Evolutionary conservation across 2,888 invertebrate species (phyloP).

Genomic region (Protophormia terraenovae): DNA sequence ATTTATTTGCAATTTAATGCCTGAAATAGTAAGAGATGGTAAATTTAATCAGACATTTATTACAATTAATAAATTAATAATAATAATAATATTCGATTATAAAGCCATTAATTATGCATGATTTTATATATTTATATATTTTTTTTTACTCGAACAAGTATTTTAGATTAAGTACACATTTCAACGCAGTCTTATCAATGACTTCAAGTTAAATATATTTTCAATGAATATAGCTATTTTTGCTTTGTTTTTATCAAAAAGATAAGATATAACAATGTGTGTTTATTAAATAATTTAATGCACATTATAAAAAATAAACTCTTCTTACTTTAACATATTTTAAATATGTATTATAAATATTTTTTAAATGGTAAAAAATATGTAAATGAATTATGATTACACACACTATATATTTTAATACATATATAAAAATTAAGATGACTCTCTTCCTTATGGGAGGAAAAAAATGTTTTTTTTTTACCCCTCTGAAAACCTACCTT

Average conservation of each 20-base stretch:
- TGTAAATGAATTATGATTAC: no score
- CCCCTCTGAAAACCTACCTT: no score
- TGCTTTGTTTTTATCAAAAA: not conserved
- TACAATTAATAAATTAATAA: not conserved
- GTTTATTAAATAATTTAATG: not conserved
- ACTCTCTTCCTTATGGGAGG: no score
- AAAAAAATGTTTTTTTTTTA: no score
- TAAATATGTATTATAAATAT: no score
- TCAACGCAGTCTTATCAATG: not conserved
- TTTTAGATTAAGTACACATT: not conserved
- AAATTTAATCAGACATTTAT: not conserved
- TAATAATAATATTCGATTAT: not conserved
- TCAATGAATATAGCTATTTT: not conserved
- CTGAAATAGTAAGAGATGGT: conserved; percentile 78
- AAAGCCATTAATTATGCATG: not conserved
- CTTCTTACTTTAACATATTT: no score
- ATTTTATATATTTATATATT: no score
- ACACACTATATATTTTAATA: no score
- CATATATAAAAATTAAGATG: no score
- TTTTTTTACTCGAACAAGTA: not conserved
- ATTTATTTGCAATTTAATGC: conserved; percentile 82
- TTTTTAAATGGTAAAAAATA: no score
- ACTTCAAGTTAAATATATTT: not conserved
- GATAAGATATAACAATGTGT: not conserved
- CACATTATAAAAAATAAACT: not conserved